A percentile compares a stretch with the other conserved stretches of the same genome.
Evolutionary conservation across 2,113 vertebrate species (phyloP).

Genomic region (Mixornis gularis): DNA sequence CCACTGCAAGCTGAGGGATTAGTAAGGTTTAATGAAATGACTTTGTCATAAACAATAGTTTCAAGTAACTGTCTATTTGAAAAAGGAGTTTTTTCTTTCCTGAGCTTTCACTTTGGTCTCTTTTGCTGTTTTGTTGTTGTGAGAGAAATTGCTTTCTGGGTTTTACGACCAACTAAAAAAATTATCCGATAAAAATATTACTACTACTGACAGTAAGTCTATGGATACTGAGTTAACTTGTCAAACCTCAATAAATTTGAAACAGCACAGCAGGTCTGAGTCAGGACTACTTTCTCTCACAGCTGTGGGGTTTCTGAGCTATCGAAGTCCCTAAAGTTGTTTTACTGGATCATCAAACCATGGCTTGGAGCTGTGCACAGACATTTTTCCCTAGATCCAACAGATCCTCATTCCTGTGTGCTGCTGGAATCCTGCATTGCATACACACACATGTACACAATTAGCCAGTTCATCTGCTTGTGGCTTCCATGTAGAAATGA

Average conservation of each 20-base stretch:
- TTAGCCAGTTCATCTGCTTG: not conserved
- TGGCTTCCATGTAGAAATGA: not conserved
- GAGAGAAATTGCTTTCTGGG: not conserved
- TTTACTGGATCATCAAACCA: not conserved
- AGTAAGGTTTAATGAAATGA: not conserved
- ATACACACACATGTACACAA: not conserved
- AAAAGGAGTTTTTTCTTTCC: not conserved
- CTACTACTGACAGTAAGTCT: not conserved
- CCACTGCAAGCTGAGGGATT: not conserved
- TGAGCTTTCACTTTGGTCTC: not conserved
- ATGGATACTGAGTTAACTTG: not conserved
- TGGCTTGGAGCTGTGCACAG: not conserved
- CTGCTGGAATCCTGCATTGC: not conserved
- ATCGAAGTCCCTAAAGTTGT: not conserved
- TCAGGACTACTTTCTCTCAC: not conserved
- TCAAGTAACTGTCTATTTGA: not conserved
- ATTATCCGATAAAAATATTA: not conserved
- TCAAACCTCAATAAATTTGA: not conserved
- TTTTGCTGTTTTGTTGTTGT: not conserved
- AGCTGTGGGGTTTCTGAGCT: not conserved
- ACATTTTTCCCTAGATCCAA: not conserved
- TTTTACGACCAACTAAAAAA: not conserved
- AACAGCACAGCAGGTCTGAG: not conserved
- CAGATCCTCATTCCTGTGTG: too few relatives aligned
- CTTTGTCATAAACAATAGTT: not conserved